Evolutionary conservation across 2,797 vertebrate genomes (phyloP), one percentile per base, ranked within the genome.

Genomic region (Myotis planiceps): DNA sequence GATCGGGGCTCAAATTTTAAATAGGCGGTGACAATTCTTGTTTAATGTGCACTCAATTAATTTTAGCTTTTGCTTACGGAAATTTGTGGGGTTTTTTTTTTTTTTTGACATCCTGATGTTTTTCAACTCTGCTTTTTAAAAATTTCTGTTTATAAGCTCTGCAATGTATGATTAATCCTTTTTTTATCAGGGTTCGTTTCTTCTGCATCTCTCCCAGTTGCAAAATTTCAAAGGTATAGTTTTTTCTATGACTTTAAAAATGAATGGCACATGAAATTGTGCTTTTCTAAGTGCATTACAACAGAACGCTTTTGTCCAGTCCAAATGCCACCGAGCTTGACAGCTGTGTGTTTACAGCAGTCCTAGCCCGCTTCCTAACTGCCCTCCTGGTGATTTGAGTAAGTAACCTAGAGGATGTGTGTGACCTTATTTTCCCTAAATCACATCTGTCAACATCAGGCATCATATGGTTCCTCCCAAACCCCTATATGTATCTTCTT

Each of bases 31-130:
- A 42, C 39, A 51, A 8, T 37, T 10, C 12, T 63, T 83, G 3
- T 81, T 86, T 66, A 94, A 71, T 78, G 39, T 47, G 53, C 9
- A 37, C 10, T 85, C 68, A 65, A 37, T 90, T 79, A 68, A 78
- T 72, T 94, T 51, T 27, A 53, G 4, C 37, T 88, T 79, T 14
- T 60, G 12, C 53, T 92, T 42, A 27, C 15, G 23, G 32, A 93
- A 63, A 0, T 27, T 80, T 65, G 10, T 29, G 3, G 23, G 18
- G 39, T 45, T 45, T 45, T 45, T 45, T 45, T 12, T 14, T 45
- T 45, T 14, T 42, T 75, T 51, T 34, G 9, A 82, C 39, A 27
- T 71, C 15, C 21, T 72, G 68, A 21, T 47, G n/a, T 63, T 96
- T 93, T 74, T 75, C 8, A 25, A 37, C 42, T 84, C 55, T 49